Percentiles rank a stretch among this genome's conserved stretches.
Evolutionary conservation across 2,888 invertebrate genomes (phyloP).

Genomic region (Tiphia femorata): DNA sequence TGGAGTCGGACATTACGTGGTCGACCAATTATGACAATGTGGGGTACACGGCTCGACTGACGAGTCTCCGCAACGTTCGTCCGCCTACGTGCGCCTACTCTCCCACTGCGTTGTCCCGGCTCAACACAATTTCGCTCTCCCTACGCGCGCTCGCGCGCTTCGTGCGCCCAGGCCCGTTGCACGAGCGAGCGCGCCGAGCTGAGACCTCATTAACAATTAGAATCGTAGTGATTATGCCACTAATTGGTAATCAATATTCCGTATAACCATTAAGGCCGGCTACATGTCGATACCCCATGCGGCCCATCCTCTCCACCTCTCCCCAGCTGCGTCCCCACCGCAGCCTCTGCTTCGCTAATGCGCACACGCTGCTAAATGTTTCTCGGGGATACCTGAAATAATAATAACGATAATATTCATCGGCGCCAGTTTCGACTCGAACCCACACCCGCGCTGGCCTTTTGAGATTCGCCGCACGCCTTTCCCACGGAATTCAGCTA

Average conservation of each 20-base stretch:
- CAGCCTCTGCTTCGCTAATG: neutral
- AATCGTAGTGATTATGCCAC: conserved; percentile 44
- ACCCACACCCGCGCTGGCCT: too few relatives aligned
- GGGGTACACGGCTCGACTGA: too few relatives aligned
- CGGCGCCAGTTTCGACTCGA: too few relatives aligned
- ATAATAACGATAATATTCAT: too few relatives aligned
- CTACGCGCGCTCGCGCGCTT: conserved; percentile 5
- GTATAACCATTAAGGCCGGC: conserved; percentile 35
- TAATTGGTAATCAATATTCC: conserved; percentile 56
- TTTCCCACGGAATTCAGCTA: conserved; percentile 24
- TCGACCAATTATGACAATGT: neutral
- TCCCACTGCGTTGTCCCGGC: neutral
- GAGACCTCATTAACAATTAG: conserved; percentile 44
- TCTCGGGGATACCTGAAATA: neutral
- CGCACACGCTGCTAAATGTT: neutral
- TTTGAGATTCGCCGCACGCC: conserved; percentile 31
- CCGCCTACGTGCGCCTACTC: too few relatives aligned
- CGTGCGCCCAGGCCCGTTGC: neutral
- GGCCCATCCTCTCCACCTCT: too few relatives aligned
- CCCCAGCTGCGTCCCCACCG: neutral
- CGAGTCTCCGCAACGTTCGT: neutral
- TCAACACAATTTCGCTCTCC: too few relatives aligned
- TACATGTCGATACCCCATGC: conserved; percentile 16
- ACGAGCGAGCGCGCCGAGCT: too few relatives aligned
- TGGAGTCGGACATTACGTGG: conserved; percentile 6